Percentiles rank a stretch among this genome's conserved stretches.
Evolutionary conservation across 2,888 invertebrate species (phyloP).

Genomic region (Drosophila birchii): DNA sequence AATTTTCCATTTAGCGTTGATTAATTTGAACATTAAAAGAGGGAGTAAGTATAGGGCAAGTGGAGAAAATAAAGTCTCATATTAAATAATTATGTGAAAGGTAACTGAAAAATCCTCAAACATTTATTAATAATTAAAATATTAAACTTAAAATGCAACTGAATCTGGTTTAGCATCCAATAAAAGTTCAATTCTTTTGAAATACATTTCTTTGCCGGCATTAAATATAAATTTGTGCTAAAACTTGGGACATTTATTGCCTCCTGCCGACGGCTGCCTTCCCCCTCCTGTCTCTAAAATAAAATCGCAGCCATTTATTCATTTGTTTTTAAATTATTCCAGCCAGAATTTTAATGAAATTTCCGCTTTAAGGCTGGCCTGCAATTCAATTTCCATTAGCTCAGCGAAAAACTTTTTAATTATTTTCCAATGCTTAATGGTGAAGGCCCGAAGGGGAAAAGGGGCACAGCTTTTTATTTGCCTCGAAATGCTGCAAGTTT

Average conservation of each 20-base stretch:
- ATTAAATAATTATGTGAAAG: neutral
- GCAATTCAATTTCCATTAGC: slow-evolving; percentile 67
- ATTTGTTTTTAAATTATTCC: slow-evolving; percentile 41
- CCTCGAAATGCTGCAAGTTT: slow-evolving; percentile 34
- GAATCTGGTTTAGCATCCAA: neutral
- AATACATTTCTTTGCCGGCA: slow-evolving; percentile 1
- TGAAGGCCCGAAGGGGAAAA: neutral
- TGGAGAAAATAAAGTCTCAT: neutral
- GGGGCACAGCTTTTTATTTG: slow-evolving; percentile 33
- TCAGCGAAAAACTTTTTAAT: slow-evolving; percentile 68
- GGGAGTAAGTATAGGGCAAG: neutral
- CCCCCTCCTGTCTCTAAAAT: neutral
- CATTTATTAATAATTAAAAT: neutral
- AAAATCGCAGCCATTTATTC: slow-evolving; percentile 13
- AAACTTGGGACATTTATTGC: slow-evolving; percentile 21
- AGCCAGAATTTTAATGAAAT: slow-evolving; percentile 40
- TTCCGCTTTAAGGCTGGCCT: slow-evolving; percentile 11
- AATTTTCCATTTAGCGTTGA: slow-evolving; percentile 2
- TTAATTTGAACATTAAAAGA: neutral
- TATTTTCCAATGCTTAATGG: slow-evolving; percentile 70
- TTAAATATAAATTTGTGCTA: slow-evolving; percentile 7
- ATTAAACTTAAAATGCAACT: neutral
- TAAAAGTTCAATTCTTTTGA: neutral
- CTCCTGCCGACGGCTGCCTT: neutral
- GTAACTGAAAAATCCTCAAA: neutral